Conservation (phyloP, 2,797 vertebrate species). For the Pseudotriccus pelzelni region DNA sequence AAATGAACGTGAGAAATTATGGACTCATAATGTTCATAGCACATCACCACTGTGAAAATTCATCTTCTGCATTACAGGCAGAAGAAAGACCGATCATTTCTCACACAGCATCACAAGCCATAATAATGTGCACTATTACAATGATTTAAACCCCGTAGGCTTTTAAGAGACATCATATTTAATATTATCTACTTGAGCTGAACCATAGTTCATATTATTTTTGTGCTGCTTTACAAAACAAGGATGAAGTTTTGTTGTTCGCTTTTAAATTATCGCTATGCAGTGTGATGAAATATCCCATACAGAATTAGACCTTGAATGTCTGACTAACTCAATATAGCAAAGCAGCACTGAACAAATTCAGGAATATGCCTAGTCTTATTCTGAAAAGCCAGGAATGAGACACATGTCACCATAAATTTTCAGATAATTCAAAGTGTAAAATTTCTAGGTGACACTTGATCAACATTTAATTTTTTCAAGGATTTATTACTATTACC, state of each 20-base stretch:
- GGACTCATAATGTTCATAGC: not conserved
- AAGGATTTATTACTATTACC: not conserved
- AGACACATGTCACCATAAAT: not conserved
- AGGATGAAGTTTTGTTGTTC: not conserved
- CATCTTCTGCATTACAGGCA: not conserved
- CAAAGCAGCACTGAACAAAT: not conserved
- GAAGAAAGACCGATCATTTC: conserved; percentile 7
- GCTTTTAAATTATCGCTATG: not conserved
- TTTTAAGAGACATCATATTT: conserved; percentile 41
- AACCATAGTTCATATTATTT: not conserved
- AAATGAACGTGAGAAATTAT: conserved; percentile 11
- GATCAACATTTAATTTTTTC: not conserved
- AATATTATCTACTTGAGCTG: not conserved
- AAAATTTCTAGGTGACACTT: not conserved
- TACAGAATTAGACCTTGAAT: not conserved
- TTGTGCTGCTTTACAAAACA: not conserved
- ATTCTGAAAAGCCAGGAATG: not conserved
- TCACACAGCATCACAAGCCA: not conserved
- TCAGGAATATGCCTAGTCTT: not conserved
- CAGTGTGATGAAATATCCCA: not conserved
- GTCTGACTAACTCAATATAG: not conserved
- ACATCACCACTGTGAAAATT: not conserved
- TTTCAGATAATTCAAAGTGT: not conserved
- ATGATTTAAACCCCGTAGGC: conserved; percentile 21
- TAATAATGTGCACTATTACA: not conserved